Evolutionary conservation across 2,797 vertebrate genomes (phyloP), one percentile per base, ranked within the genome.

Genomic region (Oreochromis mossambicus): DNA sequence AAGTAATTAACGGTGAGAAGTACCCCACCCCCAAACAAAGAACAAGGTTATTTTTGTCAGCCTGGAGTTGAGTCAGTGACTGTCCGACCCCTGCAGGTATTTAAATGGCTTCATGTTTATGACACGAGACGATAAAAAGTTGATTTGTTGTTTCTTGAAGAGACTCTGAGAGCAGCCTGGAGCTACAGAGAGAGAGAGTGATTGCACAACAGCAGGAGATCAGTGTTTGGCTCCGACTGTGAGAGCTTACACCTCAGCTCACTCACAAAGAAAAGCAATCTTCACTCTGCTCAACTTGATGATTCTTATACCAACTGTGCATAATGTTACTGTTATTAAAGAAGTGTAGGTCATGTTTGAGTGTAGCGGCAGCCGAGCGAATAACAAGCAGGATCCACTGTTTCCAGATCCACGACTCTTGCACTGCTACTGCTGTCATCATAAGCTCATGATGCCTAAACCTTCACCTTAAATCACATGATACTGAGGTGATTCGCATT

Each of bases 161-260:
- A 24, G 75, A 1, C 38, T 75, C 70, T 34, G 46, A 75, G 63
- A 81, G 55, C 75, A 38, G 88, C 78, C 63, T 32, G 56, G 26
- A 58, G 83, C 81, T 78, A 8, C 66, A 73, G n/a, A 8, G 29
- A 11, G 26, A 26, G 66, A 73, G 19, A 56, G 55, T 13, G 58
- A 66, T 87, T 83, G 81, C 83, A 83, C 81, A 79, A 83, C 76
- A 79, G 50, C 80, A 34, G 70, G 77, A 50, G 70, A 75, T 80
- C 68, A 8, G 36, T 7, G 26, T 75, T 75, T 50, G 70, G 43
- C 70, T 75, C 43, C 1, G 24, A 75, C 24, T 75, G 43, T 75
- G 70, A 75, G 70, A 75, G 46, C 70, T 75, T 26, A 75, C 70
- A 75, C 46, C 46, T 75, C 70, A 1, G 46, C 17, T 50, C 46